Evolutionary conservation across 1,140 invertebrate species (phyloP).

Genomic region (Dolichoris vasculosae): DNA sequence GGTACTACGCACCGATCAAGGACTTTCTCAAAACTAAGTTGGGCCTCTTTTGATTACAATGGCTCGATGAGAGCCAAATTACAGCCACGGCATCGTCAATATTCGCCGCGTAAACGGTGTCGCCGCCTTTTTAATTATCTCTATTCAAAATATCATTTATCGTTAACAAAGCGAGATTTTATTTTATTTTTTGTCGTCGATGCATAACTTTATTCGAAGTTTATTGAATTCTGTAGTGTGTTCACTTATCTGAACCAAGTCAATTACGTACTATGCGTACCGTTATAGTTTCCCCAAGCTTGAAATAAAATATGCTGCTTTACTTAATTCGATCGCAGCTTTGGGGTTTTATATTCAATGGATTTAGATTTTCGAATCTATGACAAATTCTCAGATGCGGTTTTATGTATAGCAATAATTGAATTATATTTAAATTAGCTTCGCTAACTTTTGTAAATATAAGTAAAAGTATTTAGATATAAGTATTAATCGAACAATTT

Average conservation of each 20-base stretch:
- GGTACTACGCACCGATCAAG: constrained; percentile 89
- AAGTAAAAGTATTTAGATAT: background rate
- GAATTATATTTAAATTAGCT: background rate
- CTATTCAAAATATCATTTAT: background rate
- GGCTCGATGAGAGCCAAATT: constrained; percentile 58
- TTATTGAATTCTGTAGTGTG: background rate
- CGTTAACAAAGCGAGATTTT: background rate
- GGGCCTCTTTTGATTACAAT: constrained; percentile 72
- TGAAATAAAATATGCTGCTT: no score
- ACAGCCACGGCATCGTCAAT: constrained; percentile 53
- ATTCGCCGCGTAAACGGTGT: constrained; percentile 23
- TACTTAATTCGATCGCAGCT: no score
- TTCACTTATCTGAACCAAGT: background rate
- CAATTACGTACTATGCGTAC: background rate
- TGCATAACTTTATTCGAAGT: background rate
- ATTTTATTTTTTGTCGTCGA: background rate
- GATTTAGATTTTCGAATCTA: no score
- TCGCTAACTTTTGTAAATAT: background rate
- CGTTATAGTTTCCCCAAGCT: background rate
- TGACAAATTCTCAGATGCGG: no score
- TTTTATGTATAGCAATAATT: no score
- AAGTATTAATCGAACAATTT: background rate
- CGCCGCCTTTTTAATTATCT: background rate
- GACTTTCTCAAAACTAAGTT: constrained; percentile 80
- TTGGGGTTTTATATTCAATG: no score